Evolutionary conservation across 2,797 vertebrate genomes (phyloP).

Genomic region (Channa striata): DNA sequence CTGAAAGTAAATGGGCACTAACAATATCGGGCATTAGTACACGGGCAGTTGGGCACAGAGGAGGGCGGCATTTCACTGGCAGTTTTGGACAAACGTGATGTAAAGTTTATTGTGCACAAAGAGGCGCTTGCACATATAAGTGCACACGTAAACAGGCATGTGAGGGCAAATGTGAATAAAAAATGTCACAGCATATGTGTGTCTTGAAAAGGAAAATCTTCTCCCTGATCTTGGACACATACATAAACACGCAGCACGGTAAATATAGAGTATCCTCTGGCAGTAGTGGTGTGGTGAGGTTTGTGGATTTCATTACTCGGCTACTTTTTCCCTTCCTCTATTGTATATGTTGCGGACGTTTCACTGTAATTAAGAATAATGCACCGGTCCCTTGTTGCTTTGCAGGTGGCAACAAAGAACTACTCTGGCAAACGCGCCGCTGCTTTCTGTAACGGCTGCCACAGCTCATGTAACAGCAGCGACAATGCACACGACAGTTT

Average conservation of each 20-base stretch:
- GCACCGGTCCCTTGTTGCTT: constrained; percentile 54
- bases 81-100: constrained; percentile 29
- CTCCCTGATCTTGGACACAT: constrained; percentile 2
- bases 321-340: constrained; percentile 30
- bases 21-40: constrained; percentile 54
- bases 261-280: constrained; percentile 23
- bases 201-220: constrained; percentile 5
- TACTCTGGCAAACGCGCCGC: constrained; percentile 45
- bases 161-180: background rate
- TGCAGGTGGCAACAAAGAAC: constrained; percentile 55
- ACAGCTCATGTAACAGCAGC: constrained; percentile 54
- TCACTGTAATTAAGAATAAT: constrained; percentile 73
- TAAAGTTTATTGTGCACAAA: constrained; percentile 41
- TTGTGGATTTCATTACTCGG: constrained; percentile 32
- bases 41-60: constrained; percentile 69
- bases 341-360: constrained; percentile 69
- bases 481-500: constrained; percentile 14
- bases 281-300: constrained; percentile 19
- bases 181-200: background rate
- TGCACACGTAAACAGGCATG: background rate
- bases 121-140: background rate
- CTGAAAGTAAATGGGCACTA: constrained; percentile 53
- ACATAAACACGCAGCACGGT: background rate
- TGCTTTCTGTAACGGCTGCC: constrained; percentile 36
- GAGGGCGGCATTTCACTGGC: constrained; percentile 41